These are phyloP conservation scores for Phataginus tetradactyla DNA, from an alignment of 2,797 vertebrate genomes.

Conservation along the genomic window DNA sequence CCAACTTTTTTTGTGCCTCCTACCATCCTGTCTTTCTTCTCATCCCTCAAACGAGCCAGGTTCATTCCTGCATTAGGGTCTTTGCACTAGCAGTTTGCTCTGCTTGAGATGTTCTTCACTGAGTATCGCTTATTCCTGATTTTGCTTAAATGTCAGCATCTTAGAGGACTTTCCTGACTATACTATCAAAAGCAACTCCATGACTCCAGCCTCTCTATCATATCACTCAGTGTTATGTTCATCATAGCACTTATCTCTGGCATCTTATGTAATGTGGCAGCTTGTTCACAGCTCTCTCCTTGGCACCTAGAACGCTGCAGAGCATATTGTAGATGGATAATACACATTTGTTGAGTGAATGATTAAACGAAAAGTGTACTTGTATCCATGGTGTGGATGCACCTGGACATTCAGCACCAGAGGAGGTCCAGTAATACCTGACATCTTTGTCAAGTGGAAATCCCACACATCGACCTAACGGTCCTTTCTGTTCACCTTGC, in stretches of 20 bases:
- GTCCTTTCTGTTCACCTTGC: background rate
- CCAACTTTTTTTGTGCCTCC: background rate
- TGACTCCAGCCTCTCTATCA: background rate
- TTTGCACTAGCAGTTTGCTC: background rate
- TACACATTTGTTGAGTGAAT: background rate
- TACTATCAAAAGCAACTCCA: background rate
- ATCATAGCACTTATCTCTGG: background rate
- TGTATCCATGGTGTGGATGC: accelerated
- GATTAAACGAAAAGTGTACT: background rate
- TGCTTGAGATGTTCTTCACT: background rate
- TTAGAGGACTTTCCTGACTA: background rate
- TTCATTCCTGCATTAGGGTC: background rate
- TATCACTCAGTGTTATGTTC: background rate
- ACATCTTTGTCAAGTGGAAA: background rate
- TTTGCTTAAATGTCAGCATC: background rate
- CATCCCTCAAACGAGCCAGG: background rate
- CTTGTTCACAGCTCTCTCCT: background rate
- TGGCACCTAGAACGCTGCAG: background rate
- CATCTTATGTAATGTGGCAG: background rate
- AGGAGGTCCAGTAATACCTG: background rate
- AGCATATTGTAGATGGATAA: background rate
- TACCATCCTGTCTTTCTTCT: background rate
- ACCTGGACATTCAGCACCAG: background rate
- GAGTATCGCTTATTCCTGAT: background rate
- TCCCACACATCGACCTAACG: accelerated